Evolutionary conservation across 2,888 invertebrate genomes (phyloP).

Genomic region (Phalera bucephala): DNA sequence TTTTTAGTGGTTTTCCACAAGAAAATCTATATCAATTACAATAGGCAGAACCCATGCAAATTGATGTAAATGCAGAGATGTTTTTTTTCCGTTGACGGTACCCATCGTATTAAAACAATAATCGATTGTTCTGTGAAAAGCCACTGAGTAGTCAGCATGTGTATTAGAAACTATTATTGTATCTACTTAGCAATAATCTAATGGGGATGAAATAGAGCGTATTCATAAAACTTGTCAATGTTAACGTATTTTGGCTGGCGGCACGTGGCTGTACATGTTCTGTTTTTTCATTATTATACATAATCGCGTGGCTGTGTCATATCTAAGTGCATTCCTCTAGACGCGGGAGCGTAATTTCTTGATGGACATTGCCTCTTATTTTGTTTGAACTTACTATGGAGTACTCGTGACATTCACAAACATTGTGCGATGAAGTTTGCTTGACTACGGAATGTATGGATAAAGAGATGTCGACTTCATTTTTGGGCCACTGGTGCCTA

Average conservation of each 20-base stretch:
- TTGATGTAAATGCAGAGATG: too few relatives aligned
- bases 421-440: constrained; percentile 36
- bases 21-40: too few relatives aligned
- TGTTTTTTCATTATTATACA: constrained; percentile 28
- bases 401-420: constrained; percentile 22
- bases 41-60: too few relatives aligned
- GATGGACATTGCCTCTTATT: constrained; percentile 62
- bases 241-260: constrained; percentile 6
- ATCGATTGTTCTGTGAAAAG: too few relatives aligned
- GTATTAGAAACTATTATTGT: background rate
- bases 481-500: constrained; percentile 59
- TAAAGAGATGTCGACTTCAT: constrained; percentile 33
- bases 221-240: constrained; percentile 3
- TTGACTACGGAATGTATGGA: constrained; percentile 22
- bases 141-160: too few relatives aligned
- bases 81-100: too few relatives aligned
- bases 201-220: too few relatives aligned
- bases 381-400: constrained; percentile 50
- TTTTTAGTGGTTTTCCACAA: too few relatives aligned
- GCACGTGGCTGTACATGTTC: constrained; percentile 13
- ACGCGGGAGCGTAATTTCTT: constrained; percentile 60
- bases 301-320: constrained; percentile 67
- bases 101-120: too few relatives aligned
- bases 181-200: too few relatives aligned
- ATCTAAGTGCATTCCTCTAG: constrained; percentile 71